Base-by-base conservation (phyloP, 2,888 invertebrate species). In the Melitaea athalia region DNA sequence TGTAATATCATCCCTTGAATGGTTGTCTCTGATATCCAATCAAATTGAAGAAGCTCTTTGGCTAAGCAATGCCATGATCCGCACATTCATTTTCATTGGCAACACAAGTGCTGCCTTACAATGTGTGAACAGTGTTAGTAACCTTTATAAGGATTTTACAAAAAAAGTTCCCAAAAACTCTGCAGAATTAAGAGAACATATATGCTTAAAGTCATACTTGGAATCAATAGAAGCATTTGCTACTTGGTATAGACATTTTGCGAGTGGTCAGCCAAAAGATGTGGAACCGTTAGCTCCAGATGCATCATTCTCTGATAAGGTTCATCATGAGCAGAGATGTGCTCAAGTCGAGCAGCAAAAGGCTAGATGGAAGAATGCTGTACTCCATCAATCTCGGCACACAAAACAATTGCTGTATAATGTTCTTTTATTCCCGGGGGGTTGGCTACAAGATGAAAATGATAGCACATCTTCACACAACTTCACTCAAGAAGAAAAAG, bases 1-100 rank as follows among this genome's bases (percentile, higher is more conserved):
- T 82, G 91, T 89, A 1, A 88, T 93, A 75, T 82, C 85, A 68
- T 92, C 97, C 0, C 89, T 99, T 3, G 98, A 98, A 83, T 98
- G 98, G 98, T 87, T 99, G 10, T 94, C 96, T 33, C 96, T 97
- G 78, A 95, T 97, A 79, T 94, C 95, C 14, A 93, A 95, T 60
- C 98, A 98, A 85, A 88, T 96, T 53, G 94, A 95, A 50, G 98
- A 98, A 87, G 96, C 97, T 11, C 83, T 99, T 31, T 95, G 95
- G 93, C 96, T 98, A 81, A 95, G 97, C n/a, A 98, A 98, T 93
- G 95, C 97, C 15, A 94, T 99, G 83, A 96, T 98, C 79, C 95
- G 98, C 70, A 95, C 94, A 68, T 98, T 98, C 84, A 92, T 99
- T 71, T 96, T 95, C 2, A 94, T 96, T 77, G 95, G 95, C 42